Evolutionary conservation across 2,888 invertebrate genomes (phyloP).

Genomic region (Cheilosia vulpina): DNA sequence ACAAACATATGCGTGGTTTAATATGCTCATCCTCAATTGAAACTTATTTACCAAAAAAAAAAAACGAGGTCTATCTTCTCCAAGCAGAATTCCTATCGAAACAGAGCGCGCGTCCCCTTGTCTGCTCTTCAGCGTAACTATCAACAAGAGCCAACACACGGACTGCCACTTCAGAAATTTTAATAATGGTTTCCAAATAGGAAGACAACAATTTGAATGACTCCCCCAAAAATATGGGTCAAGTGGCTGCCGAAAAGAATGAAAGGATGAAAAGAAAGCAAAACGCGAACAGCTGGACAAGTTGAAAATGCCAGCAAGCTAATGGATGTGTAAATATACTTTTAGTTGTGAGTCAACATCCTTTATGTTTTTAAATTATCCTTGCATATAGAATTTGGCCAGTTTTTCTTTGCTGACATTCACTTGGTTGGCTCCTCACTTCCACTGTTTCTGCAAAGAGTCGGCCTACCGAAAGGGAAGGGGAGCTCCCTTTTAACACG

Average conservation of each 20-base stretch:
- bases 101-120: background rate
- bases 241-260: conserved; percentile 20
- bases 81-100: background rate
- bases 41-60: too few species aligned
- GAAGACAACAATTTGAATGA: conserved; percentile 24
- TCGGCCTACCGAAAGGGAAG: background rate
- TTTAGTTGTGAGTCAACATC: conserved; percentile 43
- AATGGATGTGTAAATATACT: conserved; percentile 62
- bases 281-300: background rate
- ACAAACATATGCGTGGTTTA: too few species aligned
- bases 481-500: conserved; percentile 4
- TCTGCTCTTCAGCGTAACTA: background rate
- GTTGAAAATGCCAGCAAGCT: conserved; percentile 14
- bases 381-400: background rate
- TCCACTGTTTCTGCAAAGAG: background rate
- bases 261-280: background rate
- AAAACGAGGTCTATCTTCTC: background rate
- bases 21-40: too few species aligned
- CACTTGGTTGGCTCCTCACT: conserved; percentile 13
- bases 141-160: conserved; percentile 9
- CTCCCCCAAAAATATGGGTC: conserved; percentile 27
- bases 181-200: background rate
- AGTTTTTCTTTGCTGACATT: conserved; percentile 16
- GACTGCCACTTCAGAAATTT: background rate
- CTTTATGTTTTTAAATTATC: conserved; percentile 4